Evolutionary conservation across 2,113 vertebrate genomes (phyloP), one percentile per base, ranked within the genome.

Genomic region (Dinomys branickii): DNA sequence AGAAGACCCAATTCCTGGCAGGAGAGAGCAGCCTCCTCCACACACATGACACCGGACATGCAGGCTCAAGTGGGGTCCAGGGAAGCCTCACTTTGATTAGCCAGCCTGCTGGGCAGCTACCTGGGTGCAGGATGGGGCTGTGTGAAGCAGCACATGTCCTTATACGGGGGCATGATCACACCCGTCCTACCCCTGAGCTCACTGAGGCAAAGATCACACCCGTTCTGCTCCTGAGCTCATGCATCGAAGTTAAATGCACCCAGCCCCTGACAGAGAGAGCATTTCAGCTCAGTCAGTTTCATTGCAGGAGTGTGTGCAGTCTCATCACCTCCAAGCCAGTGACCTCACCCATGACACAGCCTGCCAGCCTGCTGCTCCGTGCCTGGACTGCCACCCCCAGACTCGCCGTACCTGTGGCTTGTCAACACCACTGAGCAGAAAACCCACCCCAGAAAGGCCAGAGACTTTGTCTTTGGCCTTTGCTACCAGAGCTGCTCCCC

Each of bases 271-370:
- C 28, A 3, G 8, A 35, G 50, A 22, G 26, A 0, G 1, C 26
- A 14, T 65, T 54, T 56, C n/a, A 14, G 4, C 11, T 65, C 47
- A 33, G 26, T 65, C 47, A 33, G 26, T 41, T 17, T n/a, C 13
- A 1, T 41, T 7, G 1, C 38, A 24, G 14, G 59, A 28, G 13
- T 0, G 3, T 0, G 1, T 5, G 17, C 1, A 1, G 24, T 5
- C 33, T 65, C 0, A 1, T 65, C 26, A n/a, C 52, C 14, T n/a
- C 58, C 38, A 12, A 65, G 85, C 58, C 85, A 33, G 3, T 0
- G 24, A 38, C 16, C 33, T n/a, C 17, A 30, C n/a, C 30, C 33
- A 1, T 10, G 17, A 44, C 73, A 69, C 24, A 73, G 35, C 10
- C 22, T 6, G 38, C 78, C n/a, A 30, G 20, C 73, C 75, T 0